phyloP scores from a whole-genome alignment of 2,113 vertebrate species.

The Gallinago paraguaiae region DNA sequence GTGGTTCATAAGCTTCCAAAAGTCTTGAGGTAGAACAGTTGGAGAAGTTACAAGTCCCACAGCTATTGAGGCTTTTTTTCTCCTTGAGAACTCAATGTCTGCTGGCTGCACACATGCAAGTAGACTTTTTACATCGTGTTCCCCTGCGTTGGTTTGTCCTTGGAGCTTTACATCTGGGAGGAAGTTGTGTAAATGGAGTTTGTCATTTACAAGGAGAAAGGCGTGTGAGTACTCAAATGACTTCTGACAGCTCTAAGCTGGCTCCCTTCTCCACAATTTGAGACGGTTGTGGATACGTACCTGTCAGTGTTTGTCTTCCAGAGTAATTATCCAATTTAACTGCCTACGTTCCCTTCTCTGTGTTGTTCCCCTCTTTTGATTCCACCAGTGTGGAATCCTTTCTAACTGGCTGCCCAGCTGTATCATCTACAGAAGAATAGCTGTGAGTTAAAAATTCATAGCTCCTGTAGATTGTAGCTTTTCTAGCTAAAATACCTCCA shows the following conservation, averaged over 20 bases:
- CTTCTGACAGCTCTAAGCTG: not conserved
- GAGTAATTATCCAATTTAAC: not conserved
- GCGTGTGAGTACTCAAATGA: not conserved
- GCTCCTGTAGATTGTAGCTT: not conserved
- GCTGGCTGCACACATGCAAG: not conserved
- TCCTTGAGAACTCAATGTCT: not conserved
- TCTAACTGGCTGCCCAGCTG: not conserved
- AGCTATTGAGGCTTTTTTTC: not conserved
- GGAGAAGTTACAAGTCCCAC: not conserved
- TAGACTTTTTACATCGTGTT: not conserved
- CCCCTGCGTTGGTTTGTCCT: not conserved
- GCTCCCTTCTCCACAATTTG: not conserved
- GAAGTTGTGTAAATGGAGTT: not conserved
- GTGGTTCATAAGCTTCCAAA: not conserved
- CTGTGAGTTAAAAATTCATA: not conserved
- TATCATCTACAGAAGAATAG: not conserved
- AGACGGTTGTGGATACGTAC: not conserved
- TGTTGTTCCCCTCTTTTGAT: not conserved
- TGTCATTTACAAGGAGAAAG: not conserved
- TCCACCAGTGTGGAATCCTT: not conserved
- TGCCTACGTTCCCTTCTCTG: not conserved
- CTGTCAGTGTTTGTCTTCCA: not conserved
- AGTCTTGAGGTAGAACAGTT: not conserved
- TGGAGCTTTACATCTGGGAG: not conserved
- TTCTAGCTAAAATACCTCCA: not conserved